Base-by-base conservation (phyloP, 2,797 vertebrate genomes). In the Cephalopachus bancanus region DNA sequence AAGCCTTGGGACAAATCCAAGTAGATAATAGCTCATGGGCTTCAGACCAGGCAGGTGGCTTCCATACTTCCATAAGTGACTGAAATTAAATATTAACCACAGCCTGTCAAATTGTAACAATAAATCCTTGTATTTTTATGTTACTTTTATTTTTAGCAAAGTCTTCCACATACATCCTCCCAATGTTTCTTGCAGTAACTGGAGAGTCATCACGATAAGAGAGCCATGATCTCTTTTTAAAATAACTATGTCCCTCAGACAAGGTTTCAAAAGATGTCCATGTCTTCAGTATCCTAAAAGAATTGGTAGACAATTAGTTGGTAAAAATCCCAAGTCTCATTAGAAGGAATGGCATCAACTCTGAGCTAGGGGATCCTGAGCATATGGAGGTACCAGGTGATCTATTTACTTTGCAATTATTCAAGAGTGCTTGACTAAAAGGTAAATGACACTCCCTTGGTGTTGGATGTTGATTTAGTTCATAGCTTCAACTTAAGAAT, bases 351-450 rank as follows among this genome's bases (percentile, higher is more conserved):
- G 89, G 67, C 89, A 92, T 91, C 84, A 51, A 28, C 59, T 78
- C 55, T 92, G 92, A 92, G 95, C 97, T 75, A 65, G 44, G 91
- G 86, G 80, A 96, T 80, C 28, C 72, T 75, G 92, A 94, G 84
- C 97, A 97, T 96, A 97, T 96, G 97, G 89, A 92, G 96, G 87
- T 69, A 96, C 93, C 97, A 98, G 97, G 97, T 98, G 97, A 97
- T 96, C 88, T 85, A 94, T 95, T 93, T 97, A 86, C 80, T 97
- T 95, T 96, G 91, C 69, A 97, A 95, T 97, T 97, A 97, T 96
- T 87, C 80, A 90, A 92, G 67, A 96, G 20, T 83, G 91, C 60
- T 72, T 94, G 72, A 59, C 75, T 91, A 59, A 87, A 92, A 97
- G 44, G 51, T 93, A 94, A 97, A 94, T 96, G 94, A 80, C 64